These are phyloP conservation scores for Idaea straminata DNA, from an alignment of 2,888 invertebrate species.

Conservation along the genomic window DNA sequence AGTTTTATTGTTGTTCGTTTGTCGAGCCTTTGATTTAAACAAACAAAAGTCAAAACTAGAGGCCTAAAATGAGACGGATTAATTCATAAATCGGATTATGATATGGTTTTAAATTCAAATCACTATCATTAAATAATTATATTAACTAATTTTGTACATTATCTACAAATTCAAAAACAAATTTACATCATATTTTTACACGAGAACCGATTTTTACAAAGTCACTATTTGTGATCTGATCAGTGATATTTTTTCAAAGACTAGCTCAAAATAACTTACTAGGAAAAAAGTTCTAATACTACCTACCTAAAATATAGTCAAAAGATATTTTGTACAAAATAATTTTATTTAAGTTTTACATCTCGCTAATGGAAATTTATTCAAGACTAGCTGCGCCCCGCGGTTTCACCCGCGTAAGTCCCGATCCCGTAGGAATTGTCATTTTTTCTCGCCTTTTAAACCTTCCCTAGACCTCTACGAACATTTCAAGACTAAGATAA, in stretches of 20 bases:
- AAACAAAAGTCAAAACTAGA: conserved; percentile 3
- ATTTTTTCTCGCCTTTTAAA: too few species aligned
- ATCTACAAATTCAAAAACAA: conserved; percentile 68
- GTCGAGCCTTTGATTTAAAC: too few species aligned
- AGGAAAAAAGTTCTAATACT: conserved; percentile 70
- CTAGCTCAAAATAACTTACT: conserved; percentile 77
- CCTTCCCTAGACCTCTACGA: too few species aligned
- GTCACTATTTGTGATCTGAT: conserved; percentile 23
- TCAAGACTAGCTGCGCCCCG: too few species aligned
- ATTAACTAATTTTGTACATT: conserved; percentile 74
- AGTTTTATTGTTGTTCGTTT: background rate
- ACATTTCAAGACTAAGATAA: too few species aligned
- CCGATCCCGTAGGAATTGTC: too few species aligned
- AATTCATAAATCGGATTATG: conserved; percentile 57
- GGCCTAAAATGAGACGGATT: conserved; percentile 39
- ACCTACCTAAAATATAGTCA: conserved; percentile 62
- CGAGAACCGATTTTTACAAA: conserved; percentile 47
- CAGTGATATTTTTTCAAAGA: conserved; percentile 65
- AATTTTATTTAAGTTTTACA: conserved; percentile 30
- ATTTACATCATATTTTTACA: conserved; percentile 54
- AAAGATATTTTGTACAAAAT: conserved; percentile 68
- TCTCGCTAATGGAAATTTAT: conserved; percentile 43
- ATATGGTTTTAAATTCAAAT: conserved; percentile 79
- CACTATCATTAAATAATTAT: conserved; percentile 61
- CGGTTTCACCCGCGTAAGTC: too few species aligned